Conservation (phyloP, 2,113 vertebrate genomes). For the Corythaixoides concolor region DNA sequence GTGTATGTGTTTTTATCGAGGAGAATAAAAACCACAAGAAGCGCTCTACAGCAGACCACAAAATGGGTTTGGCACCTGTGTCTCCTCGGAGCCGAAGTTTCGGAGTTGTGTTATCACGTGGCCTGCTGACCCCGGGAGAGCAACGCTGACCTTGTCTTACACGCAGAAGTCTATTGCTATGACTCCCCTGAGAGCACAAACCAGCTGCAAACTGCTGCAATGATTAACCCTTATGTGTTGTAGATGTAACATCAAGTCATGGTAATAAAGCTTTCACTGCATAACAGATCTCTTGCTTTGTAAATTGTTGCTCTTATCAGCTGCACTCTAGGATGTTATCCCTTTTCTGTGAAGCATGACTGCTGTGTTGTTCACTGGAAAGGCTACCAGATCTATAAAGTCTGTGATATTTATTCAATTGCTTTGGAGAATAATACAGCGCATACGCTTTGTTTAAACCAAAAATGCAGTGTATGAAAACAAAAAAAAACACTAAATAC, state of each 20-base stretch:
- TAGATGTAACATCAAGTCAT: constrained; percentile 60
- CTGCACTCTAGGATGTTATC: constrained; percentile 47
- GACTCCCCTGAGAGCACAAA: constrained; percentile 63
- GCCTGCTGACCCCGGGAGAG: constrained; percentile 65
- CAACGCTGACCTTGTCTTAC: constrained; percentile 63
- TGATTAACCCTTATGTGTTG: constrained; percentile 77
- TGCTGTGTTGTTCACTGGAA: constrained; percentile 23
- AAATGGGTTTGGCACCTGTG: constrained; percentile 62
- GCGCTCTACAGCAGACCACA: constrained; percentile 24
- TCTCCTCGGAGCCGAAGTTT: constrained; percentile 44
- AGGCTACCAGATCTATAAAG: constrained; percentile 26
- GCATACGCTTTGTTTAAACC: background rate
- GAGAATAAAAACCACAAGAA: constrained; percentile 50
- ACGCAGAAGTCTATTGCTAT: constrained; percentile 65
- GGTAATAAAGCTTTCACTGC: constrained; percentile 71
- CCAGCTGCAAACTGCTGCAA: constrained; percentile 69
- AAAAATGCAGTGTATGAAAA: background rate
- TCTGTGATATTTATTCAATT: constrained; percentile 29
- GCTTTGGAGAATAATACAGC: constrained; percentile 12
- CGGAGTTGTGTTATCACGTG: constrained; percentile 38
- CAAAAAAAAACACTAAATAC: background rate
- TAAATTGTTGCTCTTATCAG: constrained; percentile 70
- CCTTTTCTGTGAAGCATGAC: constrained; percentile 61
- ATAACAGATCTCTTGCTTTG: constrained; percentile 62
- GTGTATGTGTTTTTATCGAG: background rate